Conservation (phyloP, 2,797 vertebrate genomes). For the Myoxocephalus aenaeus region DNA sequence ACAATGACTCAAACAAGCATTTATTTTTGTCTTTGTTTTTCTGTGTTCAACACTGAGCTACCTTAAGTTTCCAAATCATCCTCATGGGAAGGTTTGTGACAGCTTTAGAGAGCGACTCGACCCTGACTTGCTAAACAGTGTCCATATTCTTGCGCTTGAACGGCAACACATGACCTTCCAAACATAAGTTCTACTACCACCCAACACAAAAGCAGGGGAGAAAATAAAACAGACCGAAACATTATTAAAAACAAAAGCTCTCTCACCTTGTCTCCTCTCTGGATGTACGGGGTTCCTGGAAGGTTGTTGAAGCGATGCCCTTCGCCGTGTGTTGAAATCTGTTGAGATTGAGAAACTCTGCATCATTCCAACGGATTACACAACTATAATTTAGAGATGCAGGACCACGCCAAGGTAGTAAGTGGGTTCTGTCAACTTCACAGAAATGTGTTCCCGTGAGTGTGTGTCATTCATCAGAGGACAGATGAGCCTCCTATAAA, state of each 20-base stretch:
- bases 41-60: not conserved
- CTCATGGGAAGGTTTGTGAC: not conserved
- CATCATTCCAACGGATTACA: constrained; percentile 48
- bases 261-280: constrained; percentile 68
- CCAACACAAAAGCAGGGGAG: constrained; percentile 1
- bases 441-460: not conserved
- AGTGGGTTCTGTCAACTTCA: constrained; percentile 26
- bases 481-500: constrained; percentile 45
- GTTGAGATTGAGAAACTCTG: constrained; percentile 43
- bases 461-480: constrained; percentile 41
- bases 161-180: not conserved
- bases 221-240: not conserved
- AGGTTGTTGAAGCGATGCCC: constrained; percentile 15
- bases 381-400: constrained; percentile 14
- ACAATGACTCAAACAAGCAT: not conserved
- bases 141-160: not conserved
- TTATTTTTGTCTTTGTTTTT: not conserved
- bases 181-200: not conserved
- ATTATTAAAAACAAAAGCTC: not conserved
- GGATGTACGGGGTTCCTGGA: constrained; percentile 24
- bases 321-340: constrained; percentile 52
- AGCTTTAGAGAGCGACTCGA: not conserved
- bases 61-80: constrained; percentile 4
- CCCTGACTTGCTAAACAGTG: not conserved
- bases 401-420: constrained; percentile 28